Percentiles rank a stretch among this genome's conserved stretches.
phyloP scores from a whole-genome alignment of 1,140 invertebrate genomes.

The Drosophila repletoides region DNA sequence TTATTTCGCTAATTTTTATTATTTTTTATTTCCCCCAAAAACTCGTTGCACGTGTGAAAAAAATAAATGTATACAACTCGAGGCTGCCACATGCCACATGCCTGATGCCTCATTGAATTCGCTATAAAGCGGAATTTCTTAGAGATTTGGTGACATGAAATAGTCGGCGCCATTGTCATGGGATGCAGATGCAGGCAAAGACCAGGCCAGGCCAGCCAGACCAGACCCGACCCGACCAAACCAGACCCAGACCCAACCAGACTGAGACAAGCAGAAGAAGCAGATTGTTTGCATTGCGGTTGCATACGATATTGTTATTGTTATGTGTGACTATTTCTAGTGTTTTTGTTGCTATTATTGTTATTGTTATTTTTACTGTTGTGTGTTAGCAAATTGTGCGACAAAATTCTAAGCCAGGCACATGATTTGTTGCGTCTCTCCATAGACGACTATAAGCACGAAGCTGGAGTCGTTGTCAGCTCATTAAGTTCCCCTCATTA shows the following conservation, averaged over 20 bases:
- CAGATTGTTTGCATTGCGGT: conserved; percentile 5
- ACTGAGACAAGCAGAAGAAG: conserved; percentile 9
- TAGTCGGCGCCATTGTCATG: conserved; percentile 13
- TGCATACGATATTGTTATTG: conserved; percentile 1
- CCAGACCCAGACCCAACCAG: neutral
- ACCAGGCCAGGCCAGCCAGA: neutral
- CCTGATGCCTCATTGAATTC: neutral
- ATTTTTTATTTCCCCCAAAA: neutral
- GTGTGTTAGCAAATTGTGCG: conserved; percentile 58
- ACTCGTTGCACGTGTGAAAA: conserved; percentile 5
- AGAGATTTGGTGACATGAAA: neutral
- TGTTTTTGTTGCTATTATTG: neutral
- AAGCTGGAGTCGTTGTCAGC: conserved; percentile 29
- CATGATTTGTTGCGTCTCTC: conserved; percentile 63
- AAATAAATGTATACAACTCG: neutral
- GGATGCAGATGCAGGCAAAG: neutral
- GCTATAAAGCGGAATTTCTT: neutral
- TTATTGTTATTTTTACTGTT: conserved; percentile 4
- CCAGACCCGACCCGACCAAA: neutral
- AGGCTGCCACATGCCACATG: neutral
- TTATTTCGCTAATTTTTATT: no score
- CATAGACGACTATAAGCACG: no score
- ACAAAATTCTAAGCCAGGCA: conserved; percentile 64
- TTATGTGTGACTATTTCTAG: neutral
- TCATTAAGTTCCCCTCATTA: conserved; percentile 62